phyloP scores from a whole-genome alignment of 2,888 invertebrate species.

The Sphaeridia pumilis region DNA sequence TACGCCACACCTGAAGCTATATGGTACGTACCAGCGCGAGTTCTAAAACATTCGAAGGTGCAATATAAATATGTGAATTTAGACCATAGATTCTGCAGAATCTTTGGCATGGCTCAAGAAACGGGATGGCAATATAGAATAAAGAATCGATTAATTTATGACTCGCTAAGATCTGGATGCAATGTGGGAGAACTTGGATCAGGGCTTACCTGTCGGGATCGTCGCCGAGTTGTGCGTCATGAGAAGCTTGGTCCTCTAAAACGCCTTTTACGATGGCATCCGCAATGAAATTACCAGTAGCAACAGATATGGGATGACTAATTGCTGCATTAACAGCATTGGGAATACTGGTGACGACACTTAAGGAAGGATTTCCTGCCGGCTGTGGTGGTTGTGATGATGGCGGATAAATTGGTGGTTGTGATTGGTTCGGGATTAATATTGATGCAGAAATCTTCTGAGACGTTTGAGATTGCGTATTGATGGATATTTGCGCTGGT shows the following conservation, averaged over 20 bases:
- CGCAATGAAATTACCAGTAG: conserved; percentile 6
- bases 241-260: conserved; percentile 10
- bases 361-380: background rate
- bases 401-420: conserved; percentile 3
- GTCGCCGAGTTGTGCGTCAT: no score
- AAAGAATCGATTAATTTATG: no score
- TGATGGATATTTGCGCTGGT: conserved; percentile 7
- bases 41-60: no score
- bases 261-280: conserved; percentile 7
- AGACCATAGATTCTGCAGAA: no score
- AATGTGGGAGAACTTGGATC: no score
- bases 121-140: no score
- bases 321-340: background rate
- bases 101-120: no score
- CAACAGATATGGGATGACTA: conserved; percentile 1
- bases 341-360: background rate
- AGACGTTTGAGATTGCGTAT: conserved; percentile 10
- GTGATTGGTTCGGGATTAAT: background rate
- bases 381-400: background rate
- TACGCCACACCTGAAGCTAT: no score
- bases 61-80: no score
- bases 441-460: background rate
- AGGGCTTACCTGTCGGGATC: no score
- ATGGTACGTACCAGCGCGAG: no score
- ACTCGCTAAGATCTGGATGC: no score